These are phyloP conservation scores for Pedionomus torquatus DNA, from an alignment of 2,113 vertebrate species.

Conservation along the genomic window DNA sequence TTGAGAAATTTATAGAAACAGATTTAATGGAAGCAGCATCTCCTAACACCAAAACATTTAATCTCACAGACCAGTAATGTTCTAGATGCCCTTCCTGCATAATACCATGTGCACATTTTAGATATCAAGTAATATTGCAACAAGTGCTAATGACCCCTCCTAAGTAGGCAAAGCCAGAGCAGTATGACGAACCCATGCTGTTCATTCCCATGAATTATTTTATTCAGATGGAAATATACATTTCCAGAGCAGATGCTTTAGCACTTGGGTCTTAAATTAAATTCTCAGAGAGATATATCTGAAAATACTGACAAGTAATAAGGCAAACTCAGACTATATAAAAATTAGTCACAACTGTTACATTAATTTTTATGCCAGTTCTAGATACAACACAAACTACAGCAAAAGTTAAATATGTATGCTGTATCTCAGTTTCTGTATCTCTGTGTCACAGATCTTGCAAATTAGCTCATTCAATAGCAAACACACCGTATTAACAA, in stretches of 20 bases:
- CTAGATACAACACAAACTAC: background rate
- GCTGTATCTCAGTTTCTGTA: background rate
- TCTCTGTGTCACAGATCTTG: background rate
- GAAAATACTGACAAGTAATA: background rate
- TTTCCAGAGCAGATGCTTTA: background rate
- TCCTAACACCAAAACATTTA: background rate
- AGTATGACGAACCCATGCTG: background rate
- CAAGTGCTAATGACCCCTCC: background rate
- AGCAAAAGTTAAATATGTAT: background rate
- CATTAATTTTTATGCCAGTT: background rate
- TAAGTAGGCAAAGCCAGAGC: fast-evolving
- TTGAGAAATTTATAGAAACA: background rate
- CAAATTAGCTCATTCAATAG: background rate
- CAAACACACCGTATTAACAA: background rate
- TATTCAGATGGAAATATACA: background rate
- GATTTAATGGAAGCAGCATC: background rate
- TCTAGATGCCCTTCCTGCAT: background rate
- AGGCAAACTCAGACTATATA: background rate
- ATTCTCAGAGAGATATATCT: background rate
- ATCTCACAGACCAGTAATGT: background rate
- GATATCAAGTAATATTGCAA: too few species aligned
- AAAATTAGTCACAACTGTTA: background rate
- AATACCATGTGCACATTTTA: fast-evolving
- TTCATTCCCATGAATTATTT: background rate
- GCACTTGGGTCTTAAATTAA: background rate